A percentile compares a stretch with the other conserved stretches of the same genome.
Conservation (phyloP, 2,888 invertebrate genomes). For the Ectemnius continuus region DNA sequence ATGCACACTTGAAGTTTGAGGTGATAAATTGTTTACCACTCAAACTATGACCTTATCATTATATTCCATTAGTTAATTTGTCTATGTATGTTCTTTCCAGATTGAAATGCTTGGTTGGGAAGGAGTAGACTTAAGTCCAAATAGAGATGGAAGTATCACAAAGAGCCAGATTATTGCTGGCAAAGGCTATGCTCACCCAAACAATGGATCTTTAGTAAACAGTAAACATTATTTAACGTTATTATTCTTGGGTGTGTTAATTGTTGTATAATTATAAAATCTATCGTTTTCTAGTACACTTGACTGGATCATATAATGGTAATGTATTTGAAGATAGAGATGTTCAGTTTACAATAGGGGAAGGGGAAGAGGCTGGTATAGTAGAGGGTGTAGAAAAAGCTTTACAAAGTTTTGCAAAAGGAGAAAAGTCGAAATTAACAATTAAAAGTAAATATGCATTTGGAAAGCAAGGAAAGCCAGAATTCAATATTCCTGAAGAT, state of each 20-base stretch:
- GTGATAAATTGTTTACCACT: slow-evolving; percentile 77
- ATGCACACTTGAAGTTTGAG: slow-evolving; percentile 93
- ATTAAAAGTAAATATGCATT: slow-evolving; percentile 90
- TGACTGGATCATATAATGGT: slow-evolving; percentile 84
- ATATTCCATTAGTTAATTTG: not conserved
- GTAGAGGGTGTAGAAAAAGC: slow-evolving; percentile 91
- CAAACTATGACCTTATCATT: not conserved
- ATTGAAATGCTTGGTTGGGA: slow-evolving; percentile 93
- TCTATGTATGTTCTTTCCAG: slow-evolving; percentile 77
- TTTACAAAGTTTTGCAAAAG: slow-evolving; percentile 88
- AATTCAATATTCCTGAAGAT: slow-evolving; percentile 88
- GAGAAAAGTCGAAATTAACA: slow-evolving; percentile 87
- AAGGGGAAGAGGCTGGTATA: slow-evolving; percentile 87
- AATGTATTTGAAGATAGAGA: slow-evolving; percentile 89
- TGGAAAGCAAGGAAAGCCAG: slow-evolving; percentile 84
- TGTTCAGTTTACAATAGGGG: slow-evolving; percentile 90
- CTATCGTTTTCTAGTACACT: slow-evolving; percentile 82
- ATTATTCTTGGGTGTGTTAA: not conserved
- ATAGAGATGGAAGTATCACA: slow-evolving; percentile 90
- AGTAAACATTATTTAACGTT: slow-evolving; percentile 79
- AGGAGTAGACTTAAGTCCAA: slow-evolving; percentile 92
- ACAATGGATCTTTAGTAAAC: slow-evolving; percentile 90
- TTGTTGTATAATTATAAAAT: not conserved
- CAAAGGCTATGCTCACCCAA: slow-evolving; percentile 85
- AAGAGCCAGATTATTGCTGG: slow-evolving; percentile 86